A percentile compares a stretch with the other conserved stretches of the same genome.
Conservation (phyloP, 2,797 vertebrate genomes). For the Sebastes dallii region DNA sequence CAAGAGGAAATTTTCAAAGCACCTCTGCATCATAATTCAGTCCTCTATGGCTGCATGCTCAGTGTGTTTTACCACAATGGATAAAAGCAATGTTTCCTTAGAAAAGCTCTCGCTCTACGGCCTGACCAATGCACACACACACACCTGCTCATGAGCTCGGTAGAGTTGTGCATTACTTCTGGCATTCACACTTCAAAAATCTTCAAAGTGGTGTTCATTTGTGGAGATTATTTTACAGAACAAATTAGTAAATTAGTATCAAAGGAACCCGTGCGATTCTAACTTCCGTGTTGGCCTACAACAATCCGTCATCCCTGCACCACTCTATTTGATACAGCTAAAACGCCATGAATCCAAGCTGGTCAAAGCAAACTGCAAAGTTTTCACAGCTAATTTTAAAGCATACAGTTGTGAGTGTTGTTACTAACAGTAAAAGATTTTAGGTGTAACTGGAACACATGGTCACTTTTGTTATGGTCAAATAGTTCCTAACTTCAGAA, state of each 20-base stretch:
- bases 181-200: no score
- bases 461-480: not conserved
- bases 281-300: no score
- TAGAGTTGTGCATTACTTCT: not conserved
- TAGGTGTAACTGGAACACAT: not conserved
- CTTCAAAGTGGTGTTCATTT: no score
- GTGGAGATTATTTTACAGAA: no score
- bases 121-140: not conserved
- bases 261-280: no score
- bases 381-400: not conserved
- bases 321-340: no score
- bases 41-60: not conserved
- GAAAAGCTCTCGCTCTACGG: not conserved
- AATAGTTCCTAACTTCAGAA: not conserved
- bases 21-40: not conserved
- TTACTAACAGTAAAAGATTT: not conserved
- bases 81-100: not conserved
- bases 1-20: not conserved
- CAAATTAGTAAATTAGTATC: no score
- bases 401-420: not conserved
- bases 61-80: not conserved
- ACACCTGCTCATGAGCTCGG: not conserved
- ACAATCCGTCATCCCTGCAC: no score
- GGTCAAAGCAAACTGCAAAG: not conserved
- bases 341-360: no score